These are phyloP conservation scores for Augochlora pura DNA, from an alignment of 1,140 invertebrate genomes.

Conservation along the genomic window DNA sequence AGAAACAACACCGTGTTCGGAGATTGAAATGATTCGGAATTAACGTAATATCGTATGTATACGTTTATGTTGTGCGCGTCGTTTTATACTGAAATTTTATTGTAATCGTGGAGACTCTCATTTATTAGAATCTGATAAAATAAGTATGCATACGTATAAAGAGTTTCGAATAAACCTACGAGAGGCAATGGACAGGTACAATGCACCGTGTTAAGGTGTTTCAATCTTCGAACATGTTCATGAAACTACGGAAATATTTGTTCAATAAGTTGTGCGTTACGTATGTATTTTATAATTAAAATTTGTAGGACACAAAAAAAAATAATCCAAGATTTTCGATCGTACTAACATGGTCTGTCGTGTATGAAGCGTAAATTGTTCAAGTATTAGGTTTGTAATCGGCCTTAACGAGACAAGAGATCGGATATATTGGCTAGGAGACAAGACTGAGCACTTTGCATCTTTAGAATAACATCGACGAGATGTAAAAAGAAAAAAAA, in stretches of 20 bases:
- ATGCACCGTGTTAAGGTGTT: neutral
- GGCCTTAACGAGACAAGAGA: constrained; percentile 49
- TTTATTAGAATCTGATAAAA: neutral
- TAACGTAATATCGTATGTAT: neutral
- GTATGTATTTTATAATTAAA: constrained; percentile 1
- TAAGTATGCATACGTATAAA: neutral
- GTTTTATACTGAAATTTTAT: neutral
- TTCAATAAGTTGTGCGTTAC: constrained; percentile 12
- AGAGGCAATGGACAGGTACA: neutral
- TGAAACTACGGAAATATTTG: constrained; percentile 19
- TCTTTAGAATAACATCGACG: constrained; percentile 54
- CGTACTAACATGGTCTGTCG: constrained; percentile 7
- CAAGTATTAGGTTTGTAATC: constrained; percentile 27
- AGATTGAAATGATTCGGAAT: neutral
- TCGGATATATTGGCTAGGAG: constrained; percentile 56
- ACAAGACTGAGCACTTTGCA: constrained; percentile 73
- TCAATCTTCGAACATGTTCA: constrained; percentile 10
- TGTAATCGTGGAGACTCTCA: neutral
- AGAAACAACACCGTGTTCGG: constrained; percentile 7
- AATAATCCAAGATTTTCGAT: neutral
- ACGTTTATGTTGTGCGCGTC: neutral
- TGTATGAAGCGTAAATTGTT: constrained; percentile 26
- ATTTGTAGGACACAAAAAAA: neutral
- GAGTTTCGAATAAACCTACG: neutral
- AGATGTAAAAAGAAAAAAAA: constrained; percentile 33